Evolutionary conservation across 2,797 vertebrate species (phyloP), one percentile per base, ranked within the genome.

Genomic region (Argyrosomus regius): DNA sequence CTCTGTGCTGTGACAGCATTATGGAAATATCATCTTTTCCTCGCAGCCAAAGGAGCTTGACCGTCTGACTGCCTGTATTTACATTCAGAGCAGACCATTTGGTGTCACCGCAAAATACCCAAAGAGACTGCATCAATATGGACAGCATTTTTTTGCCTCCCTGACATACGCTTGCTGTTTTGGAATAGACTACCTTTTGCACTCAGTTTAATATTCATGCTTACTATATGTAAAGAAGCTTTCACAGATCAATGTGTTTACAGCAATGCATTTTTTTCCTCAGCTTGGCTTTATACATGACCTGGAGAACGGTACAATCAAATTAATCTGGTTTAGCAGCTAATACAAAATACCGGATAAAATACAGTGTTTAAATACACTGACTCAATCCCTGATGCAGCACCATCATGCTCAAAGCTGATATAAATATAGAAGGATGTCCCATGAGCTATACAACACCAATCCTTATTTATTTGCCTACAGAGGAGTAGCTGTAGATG

Each of bases 21-120:
- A 94, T 92, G 91, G 87, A 94, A 94, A 95, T 94, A 90, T 90
- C 70, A 89, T 90, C 73, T 88, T 82, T 88, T 85, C 79, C 75
- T 77, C 35, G 9, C 73, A 82, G 88, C 81, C 86, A 75, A 79
- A 90, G 81, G 75, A 88, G 90, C 88, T 84, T 86, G 89, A 92
- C 92, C 86, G 63, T 79, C 83, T 83, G 80, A 88, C 81, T 77
- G 85, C 48, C 65, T 72, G 64, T 81, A 91, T 94, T 93, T 87
- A 91, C 83, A 94, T 93, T 91, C 93, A 88, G 68, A 72, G 82
- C 54, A 85, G 87, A 63, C 49, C 81, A 35, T 52, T 65, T 1
- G 2, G 84, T 83, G 84, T 85, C 65, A 66, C 83, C 60, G 82
- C 54, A n/a, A 81, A 83, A 80, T 68, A 84, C 85, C 80, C 31